Evolutionary conservation across 1,140 invertebrate genomes (phyloP).

Genomic region (Heliconius melpomene): DNA sequence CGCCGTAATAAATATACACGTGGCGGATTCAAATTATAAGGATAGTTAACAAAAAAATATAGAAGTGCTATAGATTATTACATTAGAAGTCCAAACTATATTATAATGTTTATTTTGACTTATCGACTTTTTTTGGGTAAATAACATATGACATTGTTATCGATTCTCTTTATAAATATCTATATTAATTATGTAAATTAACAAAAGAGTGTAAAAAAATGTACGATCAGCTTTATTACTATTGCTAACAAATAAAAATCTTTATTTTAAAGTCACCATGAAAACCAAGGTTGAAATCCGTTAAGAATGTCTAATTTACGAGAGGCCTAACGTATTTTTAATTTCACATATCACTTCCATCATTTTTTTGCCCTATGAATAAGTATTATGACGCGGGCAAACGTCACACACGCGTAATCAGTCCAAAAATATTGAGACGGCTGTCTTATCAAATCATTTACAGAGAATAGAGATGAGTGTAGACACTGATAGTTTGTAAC

Average conservation of each 20-base stretch:
- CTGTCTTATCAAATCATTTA: conserved; percentile 58
- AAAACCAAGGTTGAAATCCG: background rate
- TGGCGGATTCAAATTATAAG: background rate
- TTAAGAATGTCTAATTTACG: background rate
- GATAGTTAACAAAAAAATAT: background rate
- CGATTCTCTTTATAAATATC: too few species aligned
- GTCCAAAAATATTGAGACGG: conserved; percentile 61
- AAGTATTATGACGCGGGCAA: conserved; percentile 40
- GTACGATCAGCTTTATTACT: too few species aligned
- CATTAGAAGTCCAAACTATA: background rate
- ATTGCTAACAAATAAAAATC: background rate
- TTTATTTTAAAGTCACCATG: background rate
- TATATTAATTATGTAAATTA: too few species aligned
- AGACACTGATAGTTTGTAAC: background rate
- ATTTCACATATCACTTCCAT: background rate
- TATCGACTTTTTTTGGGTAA: too few species aligned
- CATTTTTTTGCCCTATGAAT: conserved; percentile 31
- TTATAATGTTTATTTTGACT: too few species aligned
- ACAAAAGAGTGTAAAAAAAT: too few species aligned
- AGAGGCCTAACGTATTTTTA: conserved; percentile 25
- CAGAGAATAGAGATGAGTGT: conserved; percentile 23
- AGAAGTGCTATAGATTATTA: background rate
- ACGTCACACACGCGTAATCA: conserved; percentile 48
- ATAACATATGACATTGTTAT: too few species aligned
- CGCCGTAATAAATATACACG: background rate